Conservation (phyloP, 2,797 vertebrate genomes). For the Brachymystax lenok region DNA sequence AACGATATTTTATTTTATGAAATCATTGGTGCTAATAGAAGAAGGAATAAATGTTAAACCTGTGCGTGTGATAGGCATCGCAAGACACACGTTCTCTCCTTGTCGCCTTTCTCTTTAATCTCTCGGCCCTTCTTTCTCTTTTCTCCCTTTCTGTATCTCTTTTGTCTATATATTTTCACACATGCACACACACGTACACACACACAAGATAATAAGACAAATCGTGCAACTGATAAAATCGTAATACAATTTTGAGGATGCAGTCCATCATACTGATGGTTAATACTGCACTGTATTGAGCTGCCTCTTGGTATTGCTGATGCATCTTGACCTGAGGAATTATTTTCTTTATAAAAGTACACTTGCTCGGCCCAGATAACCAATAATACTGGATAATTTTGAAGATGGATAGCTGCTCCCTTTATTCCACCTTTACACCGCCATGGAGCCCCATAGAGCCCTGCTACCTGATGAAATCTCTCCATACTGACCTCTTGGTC, state of each 20-base stretch:
- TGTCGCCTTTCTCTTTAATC: background rate
- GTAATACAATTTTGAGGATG: background rate
- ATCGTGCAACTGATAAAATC: background rate
- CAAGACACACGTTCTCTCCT: background rate
- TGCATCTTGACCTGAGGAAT: constrained; percentile 14
- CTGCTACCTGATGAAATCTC: constrained; percentile 71
- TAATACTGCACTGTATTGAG: constrained; percentile 10
- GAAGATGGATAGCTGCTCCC: constrained; percentile 63
- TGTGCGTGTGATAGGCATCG: background rate
- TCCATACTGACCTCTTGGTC: constrained; percentile 68
- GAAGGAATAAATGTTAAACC: constrained; percentile 45
- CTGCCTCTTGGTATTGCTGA: background rate
- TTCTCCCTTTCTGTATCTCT: background rate
- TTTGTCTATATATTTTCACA: background rate
- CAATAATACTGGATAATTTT: constrained; percentile 63
- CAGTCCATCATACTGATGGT: background rate
- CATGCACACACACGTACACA: background rate
- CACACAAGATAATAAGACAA: constrained; percentile 3
- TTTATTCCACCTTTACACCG: constrained; percentile 44
- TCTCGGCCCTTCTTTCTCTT: background rate
- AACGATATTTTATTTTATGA: constrained; percentile 43
- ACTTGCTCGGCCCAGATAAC: constrained; percentile 28
- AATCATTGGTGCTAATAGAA: constrained; percentile 27
- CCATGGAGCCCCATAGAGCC: constrained; percentile 33
- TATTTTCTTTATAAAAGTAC: constrained; percentile 43